phyloP scores from a whole-genome alignment of 1,140 invertebrate genomes.

The Drosophila repleta region DNA sequence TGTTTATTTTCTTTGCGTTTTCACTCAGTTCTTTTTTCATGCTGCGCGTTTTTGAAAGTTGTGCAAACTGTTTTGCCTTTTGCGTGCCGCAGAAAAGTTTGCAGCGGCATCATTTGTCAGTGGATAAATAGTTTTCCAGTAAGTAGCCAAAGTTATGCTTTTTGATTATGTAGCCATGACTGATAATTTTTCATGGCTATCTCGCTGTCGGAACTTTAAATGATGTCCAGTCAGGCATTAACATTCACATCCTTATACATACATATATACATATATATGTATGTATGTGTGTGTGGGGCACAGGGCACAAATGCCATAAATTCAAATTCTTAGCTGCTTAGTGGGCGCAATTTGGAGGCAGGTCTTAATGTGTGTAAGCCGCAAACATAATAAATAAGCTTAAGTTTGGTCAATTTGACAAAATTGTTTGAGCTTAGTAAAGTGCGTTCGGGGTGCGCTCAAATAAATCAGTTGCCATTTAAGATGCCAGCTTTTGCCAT shows the following conservation, averaged over 20 bases:
- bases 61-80: conserved; percentile 78
- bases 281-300: conserved; percentile 16
- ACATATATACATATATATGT: not conserved
- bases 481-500: conserved; percentile 69
- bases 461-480: conserved; percentile 80
- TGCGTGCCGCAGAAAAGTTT: conserved; percentile 68
- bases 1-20: conserved; percentile 21
- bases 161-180: conserved; percentile 72
- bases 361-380: conserved; percentile 77
- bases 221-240: conserved; percentile 36
- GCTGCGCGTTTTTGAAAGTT: conserved; percentile 55
- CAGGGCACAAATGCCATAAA: conserved; percentile 57
- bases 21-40: not conserved
- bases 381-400: conserved; percentile 82
- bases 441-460: conserved; percentile 44
- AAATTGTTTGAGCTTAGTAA: conserved; percentile 76
- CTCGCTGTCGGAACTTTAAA: conserved; percentile 56
- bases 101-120: conserved; percentile 80
- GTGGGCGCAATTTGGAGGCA: conserved; percentile 57
- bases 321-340: conserved; percentile 70
- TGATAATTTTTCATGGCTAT: conserved; percentile 76
- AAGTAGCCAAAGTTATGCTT: conserved; percentile 80
- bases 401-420: conserved; percentile 82
- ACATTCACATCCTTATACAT: not conserved
- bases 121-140: conserved; percentile 80